These are phyloP conservation scores for Eutolmus rufibarbis DNA, from an alignment of 2,888 invertebrate genomes.

Conservation along the genomic window DNA sequence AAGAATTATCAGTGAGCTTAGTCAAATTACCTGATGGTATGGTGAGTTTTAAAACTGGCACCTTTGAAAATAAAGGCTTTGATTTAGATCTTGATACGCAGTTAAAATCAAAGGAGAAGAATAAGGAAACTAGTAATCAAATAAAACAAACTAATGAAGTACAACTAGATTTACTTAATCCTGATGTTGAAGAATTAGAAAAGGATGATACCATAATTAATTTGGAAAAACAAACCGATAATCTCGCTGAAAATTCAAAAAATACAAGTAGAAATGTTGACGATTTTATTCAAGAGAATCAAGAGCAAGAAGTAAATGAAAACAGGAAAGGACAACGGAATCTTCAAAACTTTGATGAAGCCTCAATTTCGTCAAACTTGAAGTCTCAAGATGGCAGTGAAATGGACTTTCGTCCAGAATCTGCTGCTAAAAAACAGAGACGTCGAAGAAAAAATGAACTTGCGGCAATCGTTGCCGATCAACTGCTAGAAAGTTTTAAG, in stretches of 20 bases:
- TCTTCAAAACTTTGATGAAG: not conserved
- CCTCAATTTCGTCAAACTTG: not conserved
- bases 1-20: conserved; percentile 1
- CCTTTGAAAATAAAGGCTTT: not conserved
- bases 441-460: conserved; percentile 61
- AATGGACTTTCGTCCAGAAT: conserved; percentile 45
- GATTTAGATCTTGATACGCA: not conserved
- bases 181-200: not conserved
- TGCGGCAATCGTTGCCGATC: conserved; percentile 62
- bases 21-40: conserved; percentile 9
- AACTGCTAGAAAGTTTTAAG: conserved; percentile 61
- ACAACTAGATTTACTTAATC: not conserved
- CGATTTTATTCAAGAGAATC: not conserved
- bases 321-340: not conserved
- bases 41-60: not conserved
- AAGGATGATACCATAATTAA: not conserved
- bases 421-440: conserved; percentile 55
- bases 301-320: not conserved
- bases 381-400: conserved; percentile 16
- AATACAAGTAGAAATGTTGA: not conserved
- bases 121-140: not conserved
- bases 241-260: not conserved
- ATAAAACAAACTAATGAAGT: not conserved
- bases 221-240: not conserved
- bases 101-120: not conserved